Evolutionary conservation across 2,888 invertebrate species (phyloP).

Genomic region (Colostygia pectinataria): DNA sequence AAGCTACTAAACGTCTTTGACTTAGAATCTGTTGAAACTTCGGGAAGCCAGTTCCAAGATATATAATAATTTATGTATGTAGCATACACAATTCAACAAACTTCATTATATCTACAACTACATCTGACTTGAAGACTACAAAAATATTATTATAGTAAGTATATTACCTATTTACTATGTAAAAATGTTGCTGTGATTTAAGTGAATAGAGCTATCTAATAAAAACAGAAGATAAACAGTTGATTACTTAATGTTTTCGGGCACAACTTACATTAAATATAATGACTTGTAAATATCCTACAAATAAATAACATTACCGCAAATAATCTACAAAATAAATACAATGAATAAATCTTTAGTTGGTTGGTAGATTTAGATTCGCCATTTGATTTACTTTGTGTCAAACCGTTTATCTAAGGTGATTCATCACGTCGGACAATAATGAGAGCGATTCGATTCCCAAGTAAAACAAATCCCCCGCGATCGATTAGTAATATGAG

Average conservation of each 20-base stretch:
- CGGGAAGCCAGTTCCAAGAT: slow-evolving; percentile 6
- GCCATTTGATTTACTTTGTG: slow-evolving; percentile 68
- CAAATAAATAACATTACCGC: slow-evolving; percentile 41
- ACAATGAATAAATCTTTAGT: slow-evolving; percentile 58
- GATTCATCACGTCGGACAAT: slow-evolving; percentile 74
- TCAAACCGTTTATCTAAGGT: slow-evolving; percentile 71
- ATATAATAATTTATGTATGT: no score
- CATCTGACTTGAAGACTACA: no score
- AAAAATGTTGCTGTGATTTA: no score
- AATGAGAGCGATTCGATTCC: slow-evolving; percentile 68
- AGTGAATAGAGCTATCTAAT: no score
- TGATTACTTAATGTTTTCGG: no score
- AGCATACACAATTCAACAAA: no score
- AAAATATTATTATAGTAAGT: no score
- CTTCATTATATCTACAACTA: no score
- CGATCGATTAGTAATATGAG: slow-evolving; percentile 76
- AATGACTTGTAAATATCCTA: slow-evolving; percentile 47
- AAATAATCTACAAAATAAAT: slow-evolving; percentile 60
- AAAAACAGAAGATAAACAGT: background rate
- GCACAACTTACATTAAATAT: slow-evolving; percentile 52
- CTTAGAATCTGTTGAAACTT: slow-evolving; percentile 10
- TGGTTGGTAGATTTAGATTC: slow-evolving; percentile 42
- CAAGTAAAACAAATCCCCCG: slow-evolving; percentile 69
- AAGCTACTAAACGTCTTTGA: slow-evolving; percentile 14
- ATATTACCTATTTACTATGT: no score